These are phyloP conservation scores for Lemur catta DNA, from an alignment of 2,797 vertebrate genomes.

Conservation along the genomic window DNA sequence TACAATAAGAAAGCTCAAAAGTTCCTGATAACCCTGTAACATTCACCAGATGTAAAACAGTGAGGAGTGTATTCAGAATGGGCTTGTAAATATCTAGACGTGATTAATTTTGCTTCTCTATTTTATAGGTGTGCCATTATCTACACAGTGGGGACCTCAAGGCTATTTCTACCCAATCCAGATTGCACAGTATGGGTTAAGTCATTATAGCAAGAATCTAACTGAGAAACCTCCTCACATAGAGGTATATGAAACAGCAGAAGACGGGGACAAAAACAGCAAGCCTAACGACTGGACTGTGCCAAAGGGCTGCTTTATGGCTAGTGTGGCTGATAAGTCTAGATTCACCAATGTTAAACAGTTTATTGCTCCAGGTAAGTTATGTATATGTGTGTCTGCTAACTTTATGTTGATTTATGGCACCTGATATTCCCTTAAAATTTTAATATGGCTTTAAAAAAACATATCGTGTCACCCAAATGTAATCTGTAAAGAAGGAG, in stretches of 20 bases:
- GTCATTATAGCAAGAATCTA: slow-evolving; percentile 99
- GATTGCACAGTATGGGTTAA: slow-evolving; percentile 97
- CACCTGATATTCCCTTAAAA: neutral
- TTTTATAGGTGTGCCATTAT: slow-evolving; percentile 93
- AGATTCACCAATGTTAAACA: slow-evolving; percentile 89
- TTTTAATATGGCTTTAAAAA: neutral
- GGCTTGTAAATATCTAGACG: neutral
- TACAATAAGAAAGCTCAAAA: neutral
- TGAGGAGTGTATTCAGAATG: neutral
- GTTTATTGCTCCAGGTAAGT: slow-evolving; percentile 92
- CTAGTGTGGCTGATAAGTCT: slow-evolving; percentile 88
- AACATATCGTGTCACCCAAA: neutral
- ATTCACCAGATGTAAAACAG: neutral
- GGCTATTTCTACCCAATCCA: slow-evolving; percentile 99
- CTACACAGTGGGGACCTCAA: slow-evolving; percentile 99
- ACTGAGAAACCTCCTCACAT: slow-evolving; percentile 94
- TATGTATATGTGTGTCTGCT: rapidly evolving
- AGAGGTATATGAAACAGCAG: slow-evolving; percentile 93
- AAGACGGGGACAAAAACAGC: slow-evolving; percentile 86
- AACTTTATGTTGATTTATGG: slow-evolving; percentile 22
- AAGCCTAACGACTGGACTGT: slow-evolving; percentile 87
- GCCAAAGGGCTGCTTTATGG: slow-evolving; percentile 91
- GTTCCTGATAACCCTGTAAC: neutral
- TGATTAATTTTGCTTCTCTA: neutral
- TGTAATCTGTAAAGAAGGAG: slow-evolving; percentile 1